Evolutionary conservation across 1,140 invertebrate species (phyloP), one percentile per base, ranked within the genome.

Genomic region (Drosophila mayri): DNA sequence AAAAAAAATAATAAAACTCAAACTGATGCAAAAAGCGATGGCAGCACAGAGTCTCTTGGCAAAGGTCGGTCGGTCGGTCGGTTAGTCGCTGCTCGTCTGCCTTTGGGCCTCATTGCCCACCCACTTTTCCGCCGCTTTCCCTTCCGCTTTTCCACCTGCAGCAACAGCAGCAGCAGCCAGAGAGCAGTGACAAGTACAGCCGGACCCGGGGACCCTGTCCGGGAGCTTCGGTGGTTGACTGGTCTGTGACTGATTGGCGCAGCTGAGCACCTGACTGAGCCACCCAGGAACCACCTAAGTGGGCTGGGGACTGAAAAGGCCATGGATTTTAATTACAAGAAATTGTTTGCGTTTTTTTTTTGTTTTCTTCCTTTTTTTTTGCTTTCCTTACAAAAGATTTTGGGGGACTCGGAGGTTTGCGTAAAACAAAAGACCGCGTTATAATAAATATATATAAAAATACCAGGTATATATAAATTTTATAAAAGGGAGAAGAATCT

Each of bases 291-390:
- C 43, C 49, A 12, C 38, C 44, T 59, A 65, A 50, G 73, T 65
- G 72, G 73, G 65, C 54, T 64, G 59, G 54, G 67, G 59, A 73
- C 71, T 80, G 84, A 74, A 87, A 84, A 80, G 84, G 84, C 84
- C 84, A 87, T 88, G 84, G 83, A 87, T 88, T 88, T 88, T 87
- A 87, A 87, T 87, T 87, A 87, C 84, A 88, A 88, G 79, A 88
- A 87, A 84, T 88, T 87, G 80, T 87, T 88, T 88, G 84, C 80
- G 63, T 79, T 87, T 68, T 72, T 86, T 79, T 73, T 49, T 55
- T 60, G 22, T 81, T 75, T 67, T 58, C 54, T 59, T 12, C 28
- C 60, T 14, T 46, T 37, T 49, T 32, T 30, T 54, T 25, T 54
- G 30, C 50, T 37, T 6, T 49, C 64, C 14, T 58, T 20, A 68